Evolutionary conservation across 23 tunicate species (phyloP).

Genomic region (Clavelina lepadiformis): DNA sequence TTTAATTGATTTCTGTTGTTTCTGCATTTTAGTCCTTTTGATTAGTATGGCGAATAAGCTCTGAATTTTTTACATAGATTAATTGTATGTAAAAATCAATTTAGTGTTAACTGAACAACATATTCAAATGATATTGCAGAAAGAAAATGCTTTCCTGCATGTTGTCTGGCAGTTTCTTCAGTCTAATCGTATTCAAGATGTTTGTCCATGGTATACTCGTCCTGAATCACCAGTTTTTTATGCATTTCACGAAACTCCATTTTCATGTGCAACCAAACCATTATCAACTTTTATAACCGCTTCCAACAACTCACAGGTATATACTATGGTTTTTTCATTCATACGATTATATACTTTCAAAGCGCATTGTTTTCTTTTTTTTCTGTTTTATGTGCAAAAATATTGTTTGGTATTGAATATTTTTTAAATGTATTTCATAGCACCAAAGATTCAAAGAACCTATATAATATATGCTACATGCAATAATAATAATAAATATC

Average conservation of each 20-base stretch:
- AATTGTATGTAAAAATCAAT: too few species aligned
- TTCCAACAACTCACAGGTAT: conserved; percentile 52
- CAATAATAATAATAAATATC: not conserved
- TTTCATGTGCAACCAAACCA: conserved; percentile 67
- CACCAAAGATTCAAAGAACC: too few species aligned
- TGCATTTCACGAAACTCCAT: conserved; percentile 29
- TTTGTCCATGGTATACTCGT: conserved; percentile 72
- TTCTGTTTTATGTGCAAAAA: too few species aligned
- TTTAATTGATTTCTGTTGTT: not conserved
- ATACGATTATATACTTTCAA: too few species aligned
- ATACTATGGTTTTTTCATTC: not conserved
- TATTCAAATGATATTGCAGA: too few species aligned
- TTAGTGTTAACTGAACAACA: too few species aligned
- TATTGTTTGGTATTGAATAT: too few species aligned
- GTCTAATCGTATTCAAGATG: conserved; percentile 77
- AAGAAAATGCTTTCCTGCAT: conserved; percentile 72
- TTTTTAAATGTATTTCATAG: too few species aligned
- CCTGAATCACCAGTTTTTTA: conserved; percentile 73
- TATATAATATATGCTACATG: not conserved
- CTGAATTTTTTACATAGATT: too few species aligned
- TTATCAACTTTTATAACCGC: conserved; percentile 62
- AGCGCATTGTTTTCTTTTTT: too few species aligned
- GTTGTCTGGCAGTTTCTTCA: conserved; percentile 82
- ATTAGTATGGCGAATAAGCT: too few species aligned
- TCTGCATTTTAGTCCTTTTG: too few species aligned